Base-by-base conservation (phyloP, 2,797 vertebrate genomes). In the Karalla daura region DNA sequence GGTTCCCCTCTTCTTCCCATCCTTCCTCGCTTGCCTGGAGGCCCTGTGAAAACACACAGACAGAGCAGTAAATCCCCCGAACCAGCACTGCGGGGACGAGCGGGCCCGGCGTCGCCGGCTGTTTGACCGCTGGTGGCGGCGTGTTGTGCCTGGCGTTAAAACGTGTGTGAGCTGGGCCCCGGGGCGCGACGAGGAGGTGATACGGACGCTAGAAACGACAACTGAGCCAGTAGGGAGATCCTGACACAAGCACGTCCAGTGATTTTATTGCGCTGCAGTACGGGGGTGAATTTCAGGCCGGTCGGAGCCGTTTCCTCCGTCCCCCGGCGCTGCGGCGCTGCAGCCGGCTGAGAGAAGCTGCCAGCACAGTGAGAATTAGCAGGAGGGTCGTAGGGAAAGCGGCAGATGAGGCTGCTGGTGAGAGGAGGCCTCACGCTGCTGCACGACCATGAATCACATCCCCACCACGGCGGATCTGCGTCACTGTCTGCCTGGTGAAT, bases 1-100 rank as follows among this genome's bases (percentile, higher is more conserved):
- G 95, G 92, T 65, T 98, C 96, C 15, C 97, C 97, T 39, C 93
- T 92, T 87, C 95, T 93, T 94, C 89, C 96, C 92, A 70, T 90
- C 65, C 93, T 70, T 73, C 94, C 94, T 54, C 97, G 94, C 74
- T 96, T 95, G 88, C 97, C 97, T 0, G 96, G 96, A 85, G 96
- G 95, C 25, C 97, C 97, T 98, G 89, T 51, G 78, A 81, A 83
- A 92, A 89, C 80, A 90, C 45, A 94, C 70, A 88, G 30, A 82
- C 56, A 65, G 51, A 81, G 36, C 56, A 2, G 63, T 86, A 73
- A 90, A 74, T 76, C 39, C 41, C 21, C n/a, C 13, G 63, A 54
- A 78, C 70, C 63, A 46, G 62, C 74, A 39, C 44, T 44, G 54
- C 51, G 68, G 52, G 78, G 74, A 67, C 15, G 63, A 81, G 64